phyloP scores from a whole-genome alignment of 2,113 vertebrate genomes.

The Sakesphorus luctuosus region DNA sequence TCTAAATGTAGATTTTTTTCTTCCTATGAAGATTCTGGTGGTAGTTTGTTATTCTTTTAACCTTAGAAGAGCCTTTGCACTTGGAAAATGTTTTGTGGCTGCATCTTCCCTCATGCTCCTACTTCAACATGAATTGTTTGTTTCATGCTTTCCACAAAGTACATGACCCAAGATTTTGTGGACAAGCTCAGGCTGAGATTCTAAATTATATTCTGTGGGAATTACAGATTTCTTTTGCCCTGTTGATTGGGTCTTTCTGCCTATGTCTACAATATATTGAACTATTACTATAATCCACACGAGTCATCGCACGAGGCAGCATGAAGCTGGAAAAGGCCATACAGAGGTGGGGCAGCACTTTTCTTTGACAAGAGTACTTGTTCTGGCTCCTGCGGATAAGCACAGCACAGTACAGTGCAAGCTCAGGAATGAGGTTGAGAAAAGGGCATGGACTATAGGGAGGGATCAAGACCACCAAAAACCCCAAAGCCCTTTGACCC shows the following conservation, averaged over 20 bases:
- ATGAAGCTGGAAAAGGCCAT: neutral
- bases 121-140: neutral
- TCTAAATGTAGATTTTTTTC: neutral
- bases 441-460: neutral
- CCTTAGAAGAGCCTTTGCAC: neutral
- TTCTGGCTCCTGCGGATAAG: neutral
- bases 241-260: neutral
- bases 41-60: neutral
- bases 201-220: neutral
- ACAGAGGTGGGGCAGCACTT: neutral
- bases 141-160: neutral
- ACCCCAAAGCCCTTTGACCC: neutral
- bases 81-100: neutral
- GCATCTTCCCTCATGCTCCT: neutral
- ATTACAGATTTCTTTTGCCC: neutral
- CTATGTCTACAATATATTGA: neutral
- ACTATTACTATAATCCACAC: neutral
- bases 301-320: neutral
- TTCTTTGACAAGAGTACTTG: neutral
- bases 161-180: neutral
- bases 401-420: neutral
- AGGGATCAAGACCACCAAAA: neutral
- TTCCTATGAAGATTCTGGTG: neutral
- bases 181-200: neutral
- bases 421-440: neutral